A percentile compares a stretch with the other conserved stretches of the same genome.
Evolutionary conservation across 2,113 vertebrate genomes (phyloP).

Genomic region (Seriola aureovittata): DNA sequence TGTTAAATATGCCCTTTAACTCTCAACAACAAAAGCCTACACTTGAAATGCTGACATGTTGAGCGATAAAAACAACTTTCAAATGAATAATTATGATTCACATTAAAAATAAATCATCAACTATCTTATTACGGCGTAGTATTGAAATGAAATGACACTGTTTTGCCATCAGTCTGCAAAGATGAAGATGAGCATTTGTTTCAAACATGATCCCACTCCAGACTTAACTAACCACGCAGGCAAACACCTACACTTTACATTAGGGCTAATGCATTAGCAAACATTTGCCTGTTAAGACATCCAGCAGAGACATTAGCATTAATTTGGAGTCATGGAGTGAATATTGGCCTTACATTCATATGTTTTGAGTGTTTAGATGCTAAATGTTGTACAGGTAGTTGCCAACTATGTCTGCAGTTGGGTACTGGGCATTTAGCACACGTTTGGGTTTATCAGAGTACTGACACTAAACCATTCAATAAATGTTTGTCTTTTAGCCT

Average conservation of each 20-base stretch:
- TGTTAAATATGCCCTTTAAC: conserved; percentile 21
- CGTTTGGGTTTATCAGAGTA: no score
- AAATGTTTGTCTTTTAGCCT: neutral
- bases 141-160: conserved; percentile 8
- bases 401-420: neutral
- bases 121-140: conserved; percentile 1
- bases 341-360: no score
- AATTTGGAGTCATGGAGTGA: no score
- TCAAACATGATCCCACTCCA: neutral
- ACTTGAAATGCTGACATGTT: conserved; percentile 7
- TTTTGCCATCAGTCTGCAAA: neutral
- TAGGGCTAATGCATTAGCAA: no score
- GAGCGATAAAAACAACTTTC: conserved; percentile 25
- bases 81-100: conserved; percentile 33
- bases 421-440: neutral
- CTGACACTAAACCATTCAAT: neutral
- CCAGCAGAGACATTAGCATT: no score
- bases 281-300: no score
- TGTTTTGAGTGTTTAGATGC: no score
- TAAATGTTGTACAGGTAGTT: no score
- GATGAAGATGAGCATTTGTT: neutral
- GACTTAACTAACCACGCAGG: no score
- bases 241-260: no score
- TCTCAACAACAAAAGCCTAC: neutral
- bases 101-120: conserved; percentile 7